phyloP scores from a whole-genome alignment of 2,113 vertebrate genomes.

The Chaetodon trifascialis region DNA sequence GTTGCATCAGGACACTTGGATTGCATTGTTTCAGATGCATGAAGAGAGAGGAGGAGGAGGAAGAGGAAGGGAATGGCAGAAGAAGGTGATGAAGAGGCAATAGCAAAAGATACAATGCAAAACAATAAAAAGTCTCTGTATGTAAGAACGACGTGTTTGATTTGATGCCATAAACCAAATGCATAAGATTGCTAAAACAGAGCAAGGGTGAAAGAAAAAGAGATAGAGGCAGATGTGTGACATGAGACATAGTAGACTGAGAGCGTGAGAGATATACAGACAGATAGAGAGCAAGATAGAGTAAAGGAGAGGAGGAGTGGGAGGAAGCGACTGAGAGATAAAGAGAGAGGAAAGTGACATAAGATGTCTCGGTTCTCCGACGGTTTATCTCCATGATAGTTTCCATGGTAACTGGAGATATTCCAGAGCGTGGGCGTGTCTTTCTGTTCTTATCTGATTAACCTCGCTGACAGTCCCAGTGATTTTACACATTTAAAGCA shows the following conservation, averaged over 20 bases:
- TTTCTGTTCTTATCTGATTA: conserved; percentile 77
- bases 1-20: conserved; percentile 76
- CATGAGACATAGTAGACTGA: conserved; percentile 16
- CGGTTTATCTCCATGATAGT: conserved; percentile 68
- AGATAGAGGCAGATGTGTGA: not conserved
- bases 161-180: conserved; percentile 22
- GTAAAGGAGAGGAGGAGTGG: conserved; percentile 34
- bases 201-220: not conserved
- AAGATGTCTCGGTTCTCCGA: conserved; percentile 74
- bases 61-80: conserved; percentile 36
- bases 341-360: conserved; percentile 69
- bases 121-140: conserved; percentile 42
- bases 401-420: conserved; percentile 82
- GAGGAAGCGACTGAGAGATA: conserved; percentile 36
- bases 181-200: conserved; percentile 15
- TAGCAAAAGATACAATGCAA: conserved; percentile 12
- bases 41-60: conserved; percentile 42
- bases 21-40: conserved; percentile 61
- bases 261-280: conserved; percentile 17
- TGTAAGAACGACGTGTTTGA: conserved; percentile 36
- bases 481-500: conserved; percentile 59
- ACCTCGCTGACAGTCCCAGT: conserved; percentile 62
- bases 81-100: not conserved
- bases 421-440: conserved; percentile 75
- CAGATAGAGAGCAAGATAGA: conserved; percentile 31